Percentiles rank a stretch among this genome's conserved stretches.
Conservation (phyloP, 1,140 invertebrate species). For the Ladona fulva region DNA sequence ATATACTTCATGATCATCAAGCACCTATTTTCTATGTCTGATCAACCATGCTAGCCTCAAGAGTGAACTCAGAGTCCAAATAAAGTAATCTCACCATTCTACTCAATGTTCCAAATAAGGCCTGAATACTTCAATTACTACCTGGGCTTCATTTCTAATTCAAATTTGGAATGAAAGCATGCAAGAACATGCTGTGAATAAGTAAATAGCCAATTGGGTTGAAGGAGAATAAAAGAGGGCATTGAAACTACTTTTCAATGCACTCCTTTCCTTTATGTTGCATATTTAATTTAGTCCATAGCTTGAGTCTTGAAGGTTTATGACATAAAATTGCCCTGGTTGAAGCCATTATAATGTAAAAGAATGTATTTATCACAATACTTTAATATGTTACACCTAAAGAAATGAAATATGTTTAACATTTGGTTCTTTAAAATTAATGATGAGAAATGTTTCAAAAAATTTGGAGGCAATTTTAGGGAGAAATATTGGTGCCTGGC, state of each 20-base stretch:
- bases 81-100: no score
- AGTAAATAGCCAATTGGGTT: not conserved
- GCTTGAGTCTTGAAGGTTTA: not conserved
- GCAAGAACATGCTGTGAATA: not conserved
- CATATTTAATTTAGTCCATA: not conserved
- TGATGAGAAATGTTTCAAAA: not conserved
- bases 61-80: not conserved
- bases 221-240: no score
- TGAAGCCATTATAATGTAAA: no score
- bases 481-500: not conserved
- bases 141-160: not conserved
- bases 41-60: not conserved
- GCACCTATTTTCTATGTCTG: not conserved
- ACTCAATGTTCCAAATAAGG: not conserved
- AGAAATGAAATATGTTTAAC: not conserved
- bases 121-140: not conserved
- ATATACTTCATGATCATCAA: not conserved
- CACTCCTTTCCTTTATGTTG: no score
- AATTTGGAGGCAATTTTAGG: not conserved
- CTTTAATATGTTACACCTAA: not conserved
- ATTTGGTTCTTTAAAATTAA: not conserved
- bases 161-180: not conserved
- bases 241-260: no score
- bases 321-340: not conserved
- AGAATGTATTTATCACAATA: no score